Base-by-base conservation (phyloP, 2,888 invertebrate genomes). In the Polymixis lichenea region DNA sequence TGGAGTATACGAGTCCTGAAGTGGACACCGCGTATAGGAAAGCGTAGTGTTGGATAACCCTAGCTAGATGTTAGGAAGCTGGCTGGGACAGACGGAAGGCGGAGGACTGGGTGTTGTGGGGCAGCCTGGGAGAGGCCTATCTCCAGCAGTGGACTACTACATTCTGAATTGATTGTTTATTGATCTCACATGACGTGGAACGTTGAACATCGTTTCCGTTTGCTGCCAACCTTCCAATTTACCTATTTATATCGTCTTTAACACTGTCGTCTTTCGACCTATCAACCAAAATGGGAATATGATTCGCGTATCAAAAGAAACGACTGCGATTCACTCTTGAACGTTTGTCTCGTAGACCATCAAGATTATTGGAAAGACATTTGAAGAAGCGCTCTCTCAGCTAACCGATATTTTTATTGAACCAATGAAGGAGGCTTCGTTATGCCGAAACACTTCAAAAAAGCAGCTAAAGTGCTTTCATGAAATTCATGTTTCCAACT, bases 101-200 rank as follows among this genome's bases (percentile, higher is more conserved):
- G 43, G 43, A 43, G 9, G 1, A 43, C 43, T 11, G 11, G 43
- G 9, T 43, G 2, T 43, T 43, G 11, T 11, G 43, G 43, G 11
- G 43, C 11, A 43, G 43, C 9, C 43, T 43, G 43, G 0, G 43
- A 43, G 9, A 9, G 43, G 9, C 43, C 11, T 43, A 11, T 43
- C 11, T 43, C 43, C 43, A 46, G 43, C 43, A 46, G 43, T 46
- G 43, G 43, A 46, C 43, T 46, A 1, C 43, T 0, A 43, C 13
- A 46, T 46, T 1, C 43, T 11, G 11, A 46, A 13, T 46, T 46
- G 43, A 46, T 9, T 43, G 1, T 43, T 43, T 8, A 43, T 46
- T 2, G 43, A 46, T 93, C 93, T 92, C 90, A 87, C 91, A 92
- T 94, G 92, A 92, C 89, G 84, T 87, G 88, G 86, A 89, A 90